Evolutionary conservation across 2,113 vertebrate genomes (phyloP), one percentile per base, ranked within the genome.

Genomic region (Microtus montanus): DNA sequence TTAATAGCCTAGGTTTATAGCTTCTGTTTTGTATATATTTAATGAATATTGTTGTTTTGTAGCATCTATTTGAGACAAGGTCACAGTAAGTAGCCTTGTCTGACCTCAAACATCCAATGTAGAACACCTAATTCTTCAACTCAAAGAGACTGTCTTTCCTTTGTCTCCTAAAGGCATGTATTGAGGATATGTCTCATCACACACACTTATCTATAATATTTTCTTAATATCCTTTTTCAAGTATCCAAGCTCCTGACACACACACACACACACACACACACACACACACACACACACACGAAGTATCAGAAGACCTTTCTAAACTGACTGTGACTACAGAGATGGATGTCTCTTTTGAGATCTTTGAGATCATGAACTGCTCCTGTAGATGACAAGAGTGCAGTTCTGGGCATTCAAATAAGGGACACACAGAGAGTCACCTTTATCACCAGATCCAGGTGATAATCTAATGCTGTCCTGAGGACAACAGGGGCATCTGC

Each of bases 361-460:
- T 61, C 38, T 26, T 13, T 41, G 38, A 44, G 38, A 75, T 12
- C 4, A 12, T 41, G 38, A 44, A 75, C 44, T 44, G 44, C 38
- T 12, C 7, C 5, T 47, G 19, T 1, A 47, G 38, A 85, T 2
- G 7, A 28, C 41, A 7, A 1, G 26, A 12, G 5, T 66, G 4
- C 8, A 44, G 24, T 30, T 84, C 41, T 44, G 1, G 20, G 8
- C 38, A 66, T 66, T 17, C 28, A 66, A 5, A 33, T 30, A 63
- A 7, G 35, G 7, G 7, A 1, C 2, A 13, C 17, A 9, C 17
- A 10, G 28, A 10, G 28, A 3, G 30, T 30, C 61, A 30, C 15
- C 17, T 20, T 19, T 20, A 44, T 64, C 28, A 28, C 41, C 83
- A 47, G 28, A 17, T 47, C 17, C 2, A 85, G 9, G 26, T 44